Conservation (phyloP, 2,888 invertebrate genomes). For the Tuta absoluta region DNA sequence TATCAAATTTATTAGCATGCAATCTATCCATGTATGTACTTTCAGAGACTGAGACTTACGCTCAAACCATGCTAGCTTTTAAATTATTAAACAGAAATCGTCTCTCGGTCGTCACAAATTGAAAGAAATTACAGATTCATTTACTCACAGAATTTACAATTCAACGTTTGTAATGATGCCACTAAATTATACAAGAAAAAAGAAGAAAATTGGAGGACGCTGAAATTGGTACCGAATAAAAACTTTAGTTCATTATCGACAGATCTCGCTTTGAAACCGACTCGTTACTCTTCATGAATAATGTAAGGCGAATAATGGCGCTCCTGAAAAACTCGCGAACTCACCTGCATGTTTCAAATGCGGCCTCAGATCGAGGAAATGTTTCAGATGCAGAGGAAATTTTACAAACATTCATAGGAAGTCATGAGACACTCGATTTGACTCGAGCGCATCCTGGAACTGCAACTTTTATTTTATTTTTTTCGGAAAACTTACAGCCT, state of each 20-base stretch:
- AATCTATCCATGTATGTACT: no score
- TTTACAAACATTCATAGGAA: no score
- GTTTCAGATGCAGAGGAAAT: no score
- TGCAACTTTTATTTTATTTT: no score
- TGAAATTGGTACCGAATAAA: constrained; percentile 56
- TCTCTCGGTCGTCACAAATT: not conserved
- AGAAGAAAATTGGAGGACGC: constrained; percentile 19
- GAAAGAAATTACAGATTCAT: not conserved
- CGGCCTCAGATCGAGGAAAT: constrained; percentile 35
- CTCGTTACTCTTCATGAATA: constrained; percentile 78
- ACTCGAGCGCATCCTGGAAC: no score
- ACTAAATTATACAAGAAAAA: constrained; percentile 11
- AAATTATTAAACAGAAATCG: no score
- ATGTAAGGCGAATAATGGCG: constrained; percentile 65
- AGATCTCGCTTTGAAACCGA: constrained; percentile 64
- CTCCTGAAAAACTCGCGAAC: constrained; percentile 58
- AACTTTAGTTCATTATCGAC: constrained; percentile 74
- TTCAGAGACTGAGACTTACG: no score
- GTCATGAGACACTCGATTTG: no score
- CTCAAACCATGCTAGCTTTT: no score
- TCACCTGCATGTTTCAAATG: constrained; percentile 73
- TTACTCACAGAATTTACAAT: constrained; percentile 34
- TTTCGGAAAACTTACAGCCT: no score
- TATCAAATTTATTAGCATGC: no score
- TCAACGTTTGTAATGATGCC: constrained; percentile 12